Evolutionary conservation across 37 sponge, comb jelly and placozoan genomes (phyloP).

Genomic region (Petrosia ficiformis): DNA sequence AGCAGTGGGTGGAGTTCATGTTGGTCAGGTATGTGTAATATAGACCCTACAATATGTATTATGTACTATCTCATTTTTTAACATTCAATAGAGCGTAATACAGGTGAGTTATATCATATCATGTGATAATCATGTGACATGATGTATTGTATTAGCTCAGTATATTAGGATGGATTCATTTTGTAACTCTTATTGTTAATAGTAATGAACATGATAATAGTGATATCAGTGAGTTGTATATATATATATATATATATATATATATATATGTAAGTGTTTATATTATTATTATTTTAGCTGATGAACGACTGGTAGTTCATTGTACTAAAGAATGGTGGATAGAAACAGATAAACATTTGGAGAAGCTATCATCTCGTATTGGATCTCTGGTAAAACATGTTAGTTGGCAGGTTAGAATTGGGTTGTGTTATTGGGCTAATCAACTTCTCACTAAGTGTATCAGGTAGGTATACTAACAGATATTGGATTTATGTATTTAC

Average conservation of each 20-base stretch:
- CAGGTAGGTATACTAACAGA: neutral
- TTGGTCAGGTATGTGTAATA: conserved; percentile 1
- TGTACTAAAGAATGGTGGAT: neutral
- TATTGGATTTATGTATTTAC: neutral
- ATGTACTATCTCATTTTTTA: too few species aligned
- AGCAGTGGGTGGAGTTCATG: neutral
- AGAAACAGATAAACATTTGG: neutral
- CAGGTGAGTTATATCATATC: too few species aligned
- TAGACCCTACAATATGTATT: too few species aligned
- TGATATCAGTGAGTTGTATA: too few species aligned
- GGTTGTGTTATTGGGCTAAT: neutral
- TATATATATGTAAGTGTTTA: too few species aligned
- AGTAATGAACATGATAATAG: too few species aligned
- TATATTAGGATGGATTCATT: neutral
- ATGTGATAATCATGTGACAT: neutral
- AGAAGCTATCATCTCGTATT: neutral
- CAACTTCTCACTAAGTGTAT: neutral
- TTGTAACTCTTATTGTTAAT: neutral
- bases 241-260: too few species aligned
- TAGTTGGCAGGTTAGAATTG: neutral
- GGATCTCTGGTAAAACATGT: neutral
- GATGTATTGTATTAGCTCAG: neutral
- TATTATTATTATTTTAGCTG: too few species aligned
- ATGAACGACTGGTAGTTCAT: neutral
- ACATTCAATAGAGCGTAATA: too few species aligned